Evolutionary conservation across 37 sponge, comb jelly and placozoan genomes (phyloP).

Genomic region (Aplysina aerophoba): DNA sequence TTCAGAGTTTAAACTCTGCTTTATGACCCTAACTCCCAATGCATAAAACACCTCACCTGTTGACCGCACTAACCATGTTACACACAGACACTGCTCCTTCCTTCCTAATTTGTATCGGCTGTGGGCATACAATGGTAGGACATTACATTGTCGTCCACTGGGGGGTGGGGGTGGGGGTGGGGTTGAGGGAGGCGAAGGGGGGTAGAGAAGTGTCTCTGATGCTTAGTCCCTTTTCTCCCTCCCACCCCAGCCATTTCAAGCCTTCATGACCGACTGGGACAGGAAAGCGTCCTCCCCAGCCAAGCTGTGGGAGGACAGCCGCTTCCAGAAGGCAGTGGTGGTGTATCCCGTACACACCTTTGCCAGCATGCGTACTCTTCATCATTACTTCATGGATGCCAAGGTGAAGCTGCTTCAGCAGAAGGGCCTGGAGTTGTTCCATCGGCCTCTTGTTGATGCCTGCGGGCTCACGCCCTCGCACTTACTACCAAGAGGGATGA

Average conservation of each 20-base stretch:
- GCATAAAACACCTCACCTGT: too few species aligned
- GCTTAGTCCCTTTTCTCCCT: background rate
- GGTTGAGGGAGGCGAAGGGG: too few species aligned
- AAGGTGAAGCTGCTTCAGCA: background rate
- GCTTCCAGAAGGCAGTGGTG: slow-evolving; percentile 7
- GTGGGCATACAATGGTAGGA: too few species aligned
- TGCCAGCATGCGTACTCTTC: background rate
- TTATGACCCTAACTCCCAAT: too few species aligned
- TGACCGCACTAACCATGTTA: too few species aligned
- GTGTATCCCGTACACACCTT: slow-evolving; percentile 29
- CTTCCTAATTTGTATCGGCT: too few species aligned
- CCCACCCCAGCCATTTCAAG: background rate
- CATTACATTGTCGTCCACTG: too few species aligned
- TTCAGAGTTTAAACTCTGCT: too few species aligned
- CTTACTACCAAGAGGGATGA: slow-evolving; percentile 12
- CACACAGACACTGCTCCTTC: too few species aligned
- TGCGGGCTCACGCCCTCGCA: slow-evolving; percentile 9
- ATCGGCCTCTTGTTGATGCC: slow-evolving; percentile 1
- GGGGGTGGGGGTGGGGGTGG: too few species aligned
- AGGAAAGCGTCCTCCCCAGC: background rate
- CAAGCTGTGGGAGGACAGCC: background rate
- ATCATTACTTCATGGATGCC: slow-evolving; percentile 1
- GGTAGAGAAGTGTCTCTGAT: too few species aligned
- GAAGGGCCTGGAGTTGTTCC: too few species aligned
- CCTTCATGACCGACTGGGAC: slow-evolving; percentile 19